phyloP scores from a whole-genome alignment of 2,888 invertebrate genomes.

The Baronia brevicornis region DNA sequence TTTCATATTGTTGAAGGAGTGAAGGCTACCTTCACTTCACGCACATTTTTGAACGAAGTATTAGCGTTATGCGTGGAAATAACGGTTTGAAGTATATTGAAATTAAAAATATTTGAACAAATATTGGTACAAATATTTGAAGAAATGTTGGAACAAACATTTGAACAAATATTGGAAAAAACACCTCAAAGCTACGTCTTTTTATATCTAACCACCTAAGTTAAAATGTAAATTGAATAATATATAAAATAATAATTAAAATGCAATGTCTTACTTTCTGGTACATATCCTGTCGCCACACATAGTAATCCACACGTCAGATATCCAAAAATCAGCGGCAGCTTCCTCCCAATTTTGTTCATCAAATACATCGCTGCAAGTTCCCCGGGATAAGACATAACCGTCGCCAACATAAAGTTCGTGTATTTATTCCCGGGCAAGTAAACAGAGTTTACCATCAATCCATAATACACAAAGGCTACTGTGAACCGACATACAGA shows the following conservation, averaged over 20 bases:
- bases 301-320: constrained; percentile 39
- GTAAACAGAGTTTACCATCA: constrained; percentile 54
- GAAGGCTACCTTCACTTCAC: too few species aligned
- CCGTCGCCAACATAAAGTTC: constrained; percentile 48
- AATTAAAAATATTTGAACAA: not conserved
- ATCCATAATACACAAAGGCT: constrained; percentile 53
- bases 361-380: constrained; percentile 45
- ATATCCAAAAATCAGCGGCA: constrained; percentile 44
- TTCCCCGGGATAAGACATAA: constrained; percentile 62
- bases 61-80: too few species aligned
- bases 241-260: not conserved
- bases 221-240: too few species aligned
- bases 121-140: too few species aligned
- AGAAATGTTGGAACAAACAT: too few species aligned
- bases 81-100: too few species aligned
- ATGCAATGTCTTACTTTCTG: constrained; percentile 36
- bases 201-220: too few species aligned
- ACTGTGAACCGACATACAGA: constrained; percentile 41
- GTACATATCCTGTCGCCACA: constrained; percentile 37
- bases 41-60: too few species aligned
- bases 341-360: constrained; percentile 51
- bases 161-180: too few species aligned
- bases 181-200: too few species aligned
- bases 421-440: constrained; percentile 55
- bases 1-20: too few species aligned